Conservation (phyloP, 2,888 invertebrate genomes). For the Cyrtodaria siliqua region DNA sequence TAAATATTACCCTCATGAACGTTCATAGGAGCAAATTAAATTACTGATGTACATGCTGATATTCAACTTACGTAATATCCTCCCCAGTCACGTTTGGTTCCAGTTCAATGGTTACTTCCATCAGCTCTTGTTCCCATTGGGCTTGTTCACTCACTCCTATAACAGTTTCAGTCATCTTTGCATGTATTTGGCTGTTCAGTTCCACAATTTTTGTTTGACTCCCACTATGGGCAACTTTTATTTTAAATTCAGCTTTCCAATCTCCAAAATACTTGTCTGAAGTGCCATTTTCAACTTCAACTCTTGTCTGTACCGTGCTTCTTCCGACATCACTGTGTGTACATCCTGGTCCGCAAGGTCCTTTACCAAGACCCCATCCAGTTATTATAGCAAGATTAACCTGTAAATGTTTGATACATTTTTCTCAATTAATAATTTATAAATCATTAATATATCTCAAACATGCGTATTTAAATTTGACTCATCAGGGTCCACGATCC, state of each 20-base stretch:
- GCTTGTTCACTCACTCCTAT: constrained; percentile 53
- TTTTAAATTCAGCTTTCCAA: constrained; percentile 45
- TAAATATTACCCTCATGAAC: no score
- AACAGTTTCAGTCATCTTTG: constrained; percentile 41
- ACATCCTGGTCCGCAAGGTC: constrained; percentile 67
- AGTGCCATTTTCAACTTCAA: not conserved
- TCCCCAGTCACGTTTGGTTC: constrained; percentile 14
- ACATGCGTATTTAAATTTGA: no score
- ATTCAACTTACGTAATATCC: constrained; percentile 56
- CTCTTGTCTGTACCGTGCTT: constrained; percentile 39
- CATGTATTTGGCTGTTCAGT: constrained; percentile 23
- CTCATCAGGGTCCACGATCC: no score
- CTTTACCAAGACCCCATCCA: constrained; percentile 67
- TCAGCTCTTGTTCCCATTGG: constrained; percentile 65
- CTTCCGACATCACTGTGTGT: constrained; percentile 39
- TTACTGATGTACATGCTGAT: no score
- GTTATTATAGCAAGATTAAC: constrained; percentile 61
- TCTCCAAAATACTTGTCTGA: constrained; percentile 59
- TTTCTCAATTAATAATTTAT: not conserved
- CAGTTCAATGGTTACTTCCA: constrained; percentile 30
- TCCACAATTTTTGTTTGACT: not conserved
- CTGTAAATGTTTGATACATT: no score
- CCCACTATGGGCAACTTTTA: not conserved
- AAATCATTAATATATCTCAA: no score
- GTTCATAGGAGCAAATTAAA: no score